Evolutionary conservation across 2,888 invertebrate genomes (phyloP).

Genomic region (Caenorhabditis imperialis): DNA sequence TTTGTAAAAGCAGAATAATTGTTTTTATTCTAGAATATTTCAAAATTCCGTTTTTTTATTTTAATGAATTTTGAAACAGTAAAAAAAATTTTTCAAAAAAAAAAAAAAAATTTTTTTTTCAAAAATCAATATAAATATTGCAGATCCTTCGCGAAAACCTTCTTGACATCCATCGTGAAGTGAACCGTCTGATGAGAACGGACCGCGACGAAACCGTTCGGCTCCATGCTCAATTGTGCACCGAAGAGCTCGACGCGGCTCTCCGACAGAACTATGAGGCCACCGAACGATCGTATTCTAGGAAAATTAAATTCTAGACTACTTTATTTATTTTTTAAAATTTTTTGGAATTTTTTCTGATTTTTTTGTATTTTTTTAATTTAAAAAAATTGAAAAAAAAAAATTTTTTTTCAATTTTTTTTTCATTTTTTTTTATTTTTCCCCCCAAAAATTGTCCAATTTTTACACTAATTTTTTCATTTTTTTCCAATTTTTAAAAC

Average conservation of each 20-base stretch:
- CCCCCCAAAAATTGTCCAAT: neutral
- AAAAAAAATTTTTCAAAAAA: no score
- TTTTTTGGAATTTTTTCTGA: neutral
- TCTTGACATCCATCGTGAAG: slow-evolving; percentile 55
- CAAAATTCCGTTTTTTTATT: no score
- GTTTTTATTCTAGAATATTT: no score
- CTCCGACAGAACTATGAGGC: slow-evolving; percentile 23
- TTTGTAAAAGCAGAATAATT: no score
- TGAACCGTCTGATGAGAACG: slow-evolving; percentile 52
- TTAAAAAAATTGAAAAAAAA: no score
- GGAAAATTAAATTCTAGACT: slow-evolving; percentile 30
- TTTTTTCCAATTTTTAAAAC: no score
- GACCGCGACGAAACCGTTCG: slow-evolving; percentile 71
- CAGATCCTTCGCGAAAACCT: slow-evolving; percentile 61
- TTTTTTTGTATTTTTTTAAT: neutral
- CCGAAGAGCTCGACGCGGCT: slow-evolving; percentile 64
- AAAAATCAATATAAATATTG: slow-evolving; percentile 10
- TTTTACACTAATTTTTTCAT: slow-evolving; percentile 16
- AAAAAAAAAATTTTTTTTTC: no score
- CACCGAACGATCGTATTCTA: slow-evolving; percentile 28
- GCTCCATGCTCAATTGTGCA: slow-evolving; percentile 70
- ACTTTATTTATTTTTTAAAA: slow-evolving; percentile 6
- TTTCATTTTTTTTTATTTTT: neutral
- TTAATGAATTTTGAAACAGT: no score
- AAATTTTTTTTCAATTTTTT: neutral